A percentile compares a stretch with the other conserved stretches of the same genome.
phyloP scores from a whole-genome alignment of 2,797 vertebrate genomes.

The Vespertilio murinus region DNA sequence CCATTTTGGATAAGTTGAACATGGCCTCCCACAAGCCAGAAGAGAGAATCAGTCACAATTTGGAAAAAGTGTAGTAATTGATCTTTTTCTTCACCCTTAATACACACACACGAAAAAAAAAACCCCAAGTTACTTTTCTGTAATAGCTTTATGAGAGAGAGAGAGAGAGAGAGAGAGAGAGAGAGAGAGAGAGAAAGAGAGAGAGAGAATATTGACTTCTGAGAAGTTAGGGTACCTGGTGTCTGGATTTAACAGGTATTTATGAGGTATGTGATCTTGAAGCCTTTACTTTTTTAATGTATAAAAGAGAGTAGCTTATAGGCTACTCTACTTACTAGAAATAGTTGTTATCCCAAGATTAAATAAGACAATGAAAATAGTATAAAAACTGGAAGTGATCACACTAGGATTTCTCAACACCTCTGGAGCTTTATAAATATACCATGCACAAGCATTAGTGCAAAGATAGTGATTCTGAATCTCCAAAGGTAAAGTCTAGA shows the following conservation, averaged over 20 bases:
- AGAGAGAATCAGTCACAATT: constrained; percentile 89
- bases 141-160: not conserved
- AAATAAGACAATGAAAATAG: constrained; percentile 4
- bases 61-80: constrained; percentile 86
- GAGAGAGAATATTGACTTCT: not conserved
- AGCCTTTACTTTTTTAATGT: constrained; percentile 41
- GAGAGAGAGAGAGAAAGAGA: too few relatives aligned
- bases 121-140: constrained; percentile 44
- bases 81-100: constrained; percentile 87
- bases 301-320: not conserved
- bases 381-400: not conserved
- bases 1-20: constrained; percentile 85
- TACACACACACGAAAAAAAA: constrained; percentile 62
- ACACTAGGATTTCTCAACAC: constrained; percentile 5
- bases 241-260: constrained; percentile 14
- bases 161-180: not conserved
- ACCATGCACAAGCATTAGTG: not conserved
- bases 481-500: not conserved
- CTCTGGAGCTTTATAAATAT: not conserved
- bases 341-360: constrained; percentile 24
- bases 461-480: constrained; percentile 53
- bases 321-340: not conserved
- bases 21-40: constrained; percentile 88
- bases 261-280: not conserved
- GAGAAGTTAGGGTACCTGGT: not conserved